Percentiles rank a stretch among this genome's conserved stretches.
These are phyloP conservation scores for Xenops minutus DNA, from an alignment of 2,797 vertebrate genomes.

Conservation along the genomic window DNA sequence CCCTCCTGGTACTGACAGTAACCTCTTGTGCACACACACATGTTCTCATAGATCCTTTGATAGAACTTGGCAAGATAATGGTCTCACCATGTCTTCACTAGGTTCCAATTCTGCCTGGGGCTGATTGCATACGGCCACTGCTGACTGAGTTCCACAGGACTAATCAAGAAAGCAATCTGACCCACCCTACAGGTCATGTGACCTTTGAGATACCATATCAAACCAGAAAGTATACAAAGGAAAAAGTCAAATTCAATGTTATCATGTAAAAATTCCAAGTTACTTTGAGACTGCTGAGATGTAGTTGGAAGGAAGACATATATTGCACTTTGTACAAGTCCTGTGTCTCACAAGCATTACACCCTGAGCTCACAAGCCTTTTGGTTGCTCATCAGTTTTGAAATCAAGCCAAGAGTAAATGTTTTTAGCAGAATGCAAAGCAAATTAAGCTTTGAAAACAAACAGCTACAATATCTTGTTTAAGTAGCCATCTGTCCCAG, in stretches of 20 bases:
- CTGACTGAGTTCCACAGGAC: background rate
- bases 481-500: background rate
- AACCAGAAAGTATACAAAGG: background rate
- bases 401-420: slow-evolving; percentile 14
- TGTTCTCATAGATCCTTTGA: background rate
- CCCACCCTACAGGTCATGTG: background rate
- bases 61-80: background rate
- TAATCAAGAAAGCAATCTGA: background rate
- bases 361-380: background rate
- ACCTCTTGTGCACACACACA: background rate
- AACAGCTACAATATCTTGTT: background rate
- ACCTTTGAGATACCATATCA: background rate
- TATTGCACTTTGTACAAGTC: background rate
- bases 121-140: background rate
- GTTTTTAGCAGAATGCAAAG: slow-evolving; percentile 19
- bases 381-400: background rate
- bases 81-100: background rate
- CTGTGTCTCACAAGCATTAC: background rate
- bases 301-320: background rate
- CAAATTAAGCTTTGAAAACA: slow-evolving; percentile 26
- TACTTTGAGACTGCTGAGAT: background rate
- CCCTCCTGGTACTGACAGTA: background rate
- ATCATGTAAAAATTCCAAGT: background rate
- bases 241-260: background rate
- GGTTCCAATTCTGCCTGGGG: background rate